Conservation (phyloP, 2,797 vertebrate genomes). For the Apogon talboti region DNA sequence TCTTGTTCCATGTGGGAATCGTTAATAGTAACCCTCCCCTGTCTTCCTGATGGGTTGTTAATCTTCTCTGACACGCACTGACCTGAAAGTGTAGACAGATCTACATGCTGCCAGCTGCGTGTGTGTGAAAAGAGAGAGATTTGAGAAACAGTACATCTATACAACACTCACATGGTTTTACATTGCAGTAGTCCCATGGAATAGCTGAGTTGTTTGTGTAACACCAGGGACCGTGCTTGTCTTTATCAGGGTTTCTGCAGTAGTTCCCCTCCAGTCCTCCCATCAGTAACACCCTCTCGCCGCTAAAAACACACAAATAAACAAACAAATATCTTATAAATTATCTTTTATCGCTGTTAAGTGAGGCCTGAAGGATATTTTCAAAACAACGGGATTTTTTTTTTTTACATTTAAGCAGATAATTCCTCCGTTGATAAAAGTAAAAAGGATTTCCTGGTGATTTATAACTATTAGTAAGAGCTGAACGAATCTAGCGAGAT, state of each 20-base stretch:
- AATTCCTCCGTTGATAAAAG: slow-evolving; percentile 26
- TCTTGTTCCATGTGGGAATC: slow-evolving; percentile 47
- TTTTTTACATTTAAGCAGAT: neutral
- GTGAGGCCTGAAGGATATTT: slow-evolving; percentile 33
- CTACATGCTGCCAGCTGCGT: slow-evolving; percentile 34
- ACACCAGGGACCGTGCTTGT: slow-evolving; percentile 98
- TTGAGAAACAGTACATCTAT: neutral
- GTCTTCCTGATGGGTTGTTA: slow-evolving; percentile 58
- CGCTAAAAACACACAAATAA: slow-evolving; percentile 63
- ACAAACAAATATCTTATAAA: slow-evolving; percentile 23
- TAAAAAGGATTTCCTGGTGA: slow-evolving; percentile 21
- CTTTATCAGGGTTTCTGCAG: slow-evolving; percentile 97
- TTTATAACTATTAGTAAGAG: slow-evolving; percentile 55
- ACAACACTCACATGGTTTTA: slow-evolving; percentile 92
- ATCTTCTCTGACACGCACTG: slow-evolving; percentile 53
- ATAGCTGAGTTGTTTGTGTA: slow-evolving; percentile 92
- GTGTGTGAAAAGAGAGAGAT: neutral
- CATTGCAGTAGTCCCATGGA: slow-evolving; percentile 96
- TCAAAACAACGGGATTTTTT: slow-evolving; percentile 19
- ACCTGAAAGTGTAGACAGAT: slow-evolving; percentile 55
- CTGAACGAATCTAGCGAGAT: slow-evolving; percentile 47
- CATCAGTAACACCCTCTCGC: slow-evolving; percentile 68
- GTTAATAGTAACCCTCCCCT: slow-evolving; percentile 39
- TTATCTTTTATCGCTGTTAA: slow-evolving; percentile 37
- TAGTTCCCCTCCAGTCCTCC: slow-evolving; percentile 89